A percentile compares a stretch with the other conserved stretches of the same genome.
Evolutionary conservation across 1,140 invertebrate species (phyloP).

Genomic region (Babylonia areolata): DNA sequence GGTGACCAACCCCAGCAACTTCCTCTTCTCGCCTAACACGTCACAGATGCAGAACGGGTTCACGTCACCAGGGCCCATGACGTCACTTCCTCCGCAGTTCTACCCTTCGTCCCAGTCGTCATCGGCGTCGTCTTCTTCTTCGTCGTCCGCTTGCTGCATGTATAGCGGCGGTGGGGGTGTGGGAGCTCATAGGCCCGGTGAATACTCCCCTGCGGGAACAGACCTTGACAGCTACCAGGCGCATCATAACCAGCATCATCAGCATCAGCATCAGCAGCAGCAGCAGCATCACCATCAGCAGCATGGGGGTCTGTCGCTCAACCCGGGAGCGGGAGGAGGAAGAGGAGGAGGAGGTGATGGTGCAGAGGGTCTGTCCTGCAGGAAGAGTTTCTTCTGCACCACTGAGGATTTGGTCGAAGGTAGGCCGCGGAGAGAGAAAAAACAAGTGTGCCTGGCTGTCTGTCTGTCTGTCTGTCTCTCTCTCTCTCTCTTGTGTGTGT

Average conservation of each 20-base stretch:
- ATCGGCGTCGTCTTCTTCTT: background rate
- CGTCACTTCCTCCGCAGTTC: constrained; percentile 19
- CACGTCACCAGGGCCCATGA: background rate
- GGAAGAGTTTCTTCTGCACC: constrained; percentile 34
- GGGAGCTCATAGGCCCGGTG: background rate
- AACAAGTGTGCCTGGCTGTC: too few species aligned
- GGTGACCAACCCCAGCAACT: background rate
- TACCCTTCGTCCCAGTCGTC: background rate
- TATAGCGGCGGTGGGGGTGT: background rate
- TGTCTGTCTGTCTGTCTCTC: too few species aligned
- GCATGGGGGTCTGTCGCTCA: background rate
- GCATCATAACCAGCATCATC: background rate
- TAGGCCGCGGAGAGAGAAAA: background rate
- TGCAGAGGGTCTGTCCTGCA: constrained; percentile 2
- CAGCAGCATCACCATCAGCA: background rate
- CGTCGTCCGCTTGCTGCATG: constrained; percentile 30
- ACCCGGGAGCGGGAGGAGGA: background rate
- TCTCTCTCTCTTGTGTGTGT: too few species aligned
- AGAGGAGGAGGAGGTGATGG: too few species aligned
- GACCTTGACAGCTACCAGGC: background rate
- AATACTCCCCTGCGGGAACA: background rate
- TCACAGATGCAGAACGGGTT: constrained; percentile 15
- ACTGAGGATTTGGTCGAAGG: constrained; percentile 25
- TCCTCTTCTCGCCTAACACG: constrained; percentile 28
- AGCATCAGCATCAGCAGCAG: background rate